Conservation (phyloP, 1,140 invertebrate species). For the Drosophila simulans region DNA sequence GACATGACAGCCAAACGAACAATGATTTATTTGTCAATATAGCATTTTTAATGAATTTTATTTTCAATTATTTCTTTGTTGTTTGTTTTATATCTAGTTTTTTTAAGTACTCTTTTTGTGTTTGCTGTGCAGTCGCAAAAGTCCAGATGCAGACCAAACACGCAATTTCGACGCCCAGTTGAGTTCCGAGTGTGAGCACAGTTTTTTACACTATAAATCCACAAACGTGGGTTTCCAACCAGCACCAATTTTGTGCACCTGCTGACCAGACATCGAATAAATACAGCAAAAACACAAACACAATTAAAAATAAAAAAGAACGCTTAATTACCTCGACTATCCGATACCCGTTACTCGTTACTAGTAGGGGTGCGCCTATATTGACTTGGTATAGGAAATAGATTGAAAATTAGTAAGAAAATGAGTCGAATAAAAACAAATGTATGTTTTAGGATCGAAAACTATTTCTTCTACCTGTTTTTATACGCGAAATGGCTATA, state of each 20-base stretch:
- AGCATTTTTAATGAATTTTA: constrained; percentile 73
- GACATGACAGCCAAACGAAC: constrained; percentile 77
- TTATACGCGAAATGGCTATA: too few relatives aligned
- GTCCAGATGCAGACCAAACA: constrained; percentile 35
- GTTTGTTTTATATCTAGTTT: constrained; percentile 21
- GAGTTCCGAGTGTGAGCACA: constrained; percentile 21
- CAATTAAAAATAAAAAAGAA: constrained; percentile 4
- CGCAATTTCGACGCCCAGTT: constrained; percentile 47
- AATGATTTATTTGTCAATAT: constrained; percentile 75
- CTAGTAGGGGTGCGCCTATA: too few relatives aligned
- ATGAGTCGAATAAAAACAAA: too few relatives aligned
- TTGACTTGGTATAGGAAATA: too few relatives aligned
- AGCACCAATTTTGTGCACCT: constrained; percentile 63
- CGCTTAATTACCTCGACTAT: too few relatives aligned
- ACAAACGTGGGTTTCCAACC: constrained; percentile 29
- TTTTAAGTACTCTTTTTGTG: constrained; percentile 6
- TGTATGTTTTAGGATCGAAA: too few relatives aligned
- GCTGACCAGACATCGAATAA: constrained; percentile 52
- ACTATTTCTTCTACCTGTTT: too few relatives aligned
- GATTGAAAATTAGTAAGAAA: too few relatives aligned
- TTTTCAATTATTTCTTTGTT: constrained; percentile 36
- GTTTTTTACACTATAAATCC: constrained; percentile 11
- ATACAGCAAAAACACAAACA: neutral
- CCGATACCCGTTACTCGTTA: too few relatives aligned
- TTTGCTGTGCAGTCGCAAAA: constrained; percentile 26